Evolutionary conservation across 37 sponge, comb jelly and placozoan species (phyloP).

Genomic region (Tethya wilhelma): DNA sequence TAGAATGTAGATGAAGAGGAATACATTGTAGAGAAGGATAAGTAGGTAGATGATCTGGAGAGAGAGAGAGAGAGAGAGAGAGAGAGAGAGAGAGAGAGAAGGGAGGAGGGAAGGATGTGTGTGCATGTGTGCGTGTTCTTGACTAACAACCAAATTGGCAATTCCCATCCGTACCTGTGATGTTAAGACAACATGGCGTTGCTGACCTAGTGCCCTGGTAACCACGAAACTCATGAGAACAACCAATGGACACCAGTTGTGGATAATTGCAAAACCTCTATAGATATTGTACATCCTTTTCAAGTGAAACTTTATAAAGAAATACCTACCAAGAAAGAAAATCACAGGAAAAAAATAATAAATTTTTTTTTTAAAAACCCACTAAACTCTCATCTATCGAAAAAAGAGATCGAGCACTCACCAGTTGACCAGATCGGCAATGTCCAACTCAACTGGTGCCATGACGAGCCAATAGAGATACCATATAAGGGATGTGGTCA

Average conservation of each 20-base stretch:
- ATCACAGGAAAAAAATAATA: background rate
- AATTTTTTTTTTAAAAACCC: background rate
- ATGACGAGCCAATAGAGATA: slow-evolving; percentile 47
- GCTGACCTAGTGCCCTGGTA: no score
- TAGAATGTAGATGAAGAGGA: slow-evolving; percentile 27
- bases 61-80: background rate
- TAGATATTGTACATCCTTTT: slow-evolving; percentile 3
- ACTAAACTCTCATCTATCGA: background rate
- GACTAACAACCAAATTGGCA: no score
- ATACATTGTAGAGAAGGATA: slow-evolving; percentile 24
- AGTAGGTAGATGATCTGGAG: slow-evolving; percentile 16
- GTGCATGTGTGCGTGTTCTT: no score
- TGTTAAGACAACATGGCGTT: no score
- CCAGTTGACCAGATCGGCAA: slow-evolving; percentile 39
- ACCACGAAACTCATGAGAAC: background rate
- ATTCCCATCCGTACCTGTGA: no score
- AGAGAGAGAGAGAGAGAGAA: no score
- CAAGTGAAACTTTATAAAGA: slow-evolving; percentile 28
- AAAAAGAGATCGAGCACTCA: background rate
- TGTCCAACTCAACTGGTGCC: slow-evolving; percentile 43
- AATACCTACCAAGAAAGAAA: slow-evolving; percentile 8
- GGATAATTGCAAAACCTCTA: background rate
- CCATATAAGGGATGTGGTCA: slow-evolving; percentile 36
- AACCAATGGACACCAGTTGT: slow-evolving; percentile 26
- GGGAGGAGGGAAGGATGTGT: no score